These are phyloP conservation scores for Paraplagusia blochii DNA, from an alignment of 2,113 vertebrate species.

Conservation along the genomic window DNA sequence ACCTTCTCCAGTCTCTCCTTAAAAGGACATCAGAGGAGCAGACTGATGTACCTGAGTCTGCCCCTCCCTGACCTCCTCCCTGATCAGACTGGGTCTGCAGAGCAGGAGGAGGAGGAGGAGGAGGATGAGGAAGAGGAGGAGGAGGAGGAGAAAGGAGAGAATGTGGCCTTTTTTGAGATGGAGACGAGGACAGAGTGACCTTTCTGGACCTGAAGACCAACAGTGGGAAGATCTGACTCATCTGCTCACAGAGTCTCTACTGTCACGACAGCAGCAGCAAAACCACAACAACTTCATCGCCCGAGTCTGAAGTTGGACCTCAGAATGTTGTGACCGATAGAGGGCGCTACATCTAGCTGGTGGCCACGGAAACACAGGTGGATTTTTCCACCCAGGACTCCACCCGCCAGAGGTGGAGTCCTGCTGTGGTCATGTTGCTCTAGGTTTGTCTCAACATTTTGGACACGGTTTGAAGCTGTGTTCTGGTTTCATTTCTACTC, in stretches of 20 bases:
- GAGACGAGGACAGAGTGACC: slow-evolving; percentile 35
- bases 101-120: slow-evolving; percentile 16
- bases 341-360: too few species aligned
- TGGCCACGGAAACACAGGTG: too few species aligned
- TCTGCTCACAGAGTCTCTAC: slow-evolving; percentile 20
- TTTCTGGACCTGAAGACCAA: slow-evolving; percentile 19
- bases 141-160: slow-evolving; percentile 14
- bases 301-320: too few species aligned
- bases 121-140: slow-evolving; percentile 13
- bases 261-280: neutral
- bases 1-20: slow-evolving; percentile 67
- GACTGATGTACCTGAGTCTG: slow-evolving; percentile 42
- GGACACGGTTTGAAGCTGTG: too few species aligned
- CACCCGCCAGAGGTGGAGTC: too few species aligned
- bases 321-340: too few species aligned
- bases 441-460: too few species aligned
- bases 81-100: too few species aligned
- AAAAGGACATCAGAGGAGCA: slow-evolving; percentile 67
- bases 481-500: too few species aligned
- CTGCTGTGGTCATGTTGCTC: too few species aligned
- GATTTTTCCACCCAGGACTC: too few species aligned
- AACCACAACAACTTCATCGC: neutral
- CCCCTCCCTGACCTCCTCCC: slow-evolving; percentile 5
- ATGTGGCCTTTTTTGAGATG: too few species aligned
- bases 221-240: slow-evolving; percentile 47